Conservation (phyloP, 2,797 vertebrate genomes). For the Vireo griseus region DNA sequence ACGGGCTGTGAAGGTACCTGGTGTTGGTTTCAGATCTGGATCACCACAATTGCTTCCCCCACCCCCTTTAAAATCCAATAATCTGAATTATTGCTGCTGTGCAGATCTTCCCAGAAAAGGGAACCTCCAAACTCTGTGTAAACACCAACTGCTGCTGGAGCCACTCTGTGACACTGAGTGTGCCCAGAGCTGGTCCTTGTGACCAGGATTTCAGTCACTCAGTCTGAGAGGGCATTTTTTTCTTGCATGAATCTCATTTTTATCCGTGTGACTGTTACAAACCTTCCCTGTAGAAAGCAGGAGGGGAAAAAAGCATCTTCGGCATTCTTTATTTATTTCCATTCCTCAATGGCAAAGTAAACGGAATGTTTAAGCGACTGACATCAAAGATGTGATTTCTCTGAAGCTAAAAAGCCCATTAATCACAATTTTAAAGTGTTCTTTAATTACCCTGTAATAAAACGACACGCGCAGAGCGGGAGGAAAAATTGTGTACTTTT, state of each 20-base stretch:
- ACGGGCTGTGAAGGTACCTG: rapidly evolving
- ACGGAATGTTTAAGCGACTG: slow-evolving; percentile 42
- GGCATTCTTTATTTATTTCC: slow-evolving; percentile 25
- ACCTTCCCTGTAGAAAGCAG: neutral
- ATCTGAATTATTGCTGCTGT: neutral
- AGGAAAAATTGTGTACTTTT: neutral
- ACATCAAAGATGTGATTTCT: slow-evolving; percentile 63
- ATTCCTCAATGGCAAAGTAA: slow-evolving; percentile 48
- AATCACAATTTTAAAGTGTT: slow-evolving; percentile 56
- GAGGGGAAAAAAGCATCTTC: neutral
- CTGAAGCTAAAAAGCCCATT: slow-evolving; percentile 67
- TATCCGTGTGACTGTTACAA: neutral
- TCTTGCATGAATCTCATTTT: neutral
- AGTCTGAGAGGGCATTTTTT: rapidly evolving
- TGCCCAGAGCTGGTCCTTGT: neutral
- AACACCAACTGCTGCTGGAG: neutral
- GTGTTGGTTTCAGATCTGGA: neutral
- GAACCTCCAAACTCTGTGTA: neutral
- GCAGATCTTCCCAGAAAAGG: neutral
- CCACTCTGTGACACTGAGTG: neutral
- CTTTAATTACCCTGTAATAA: slow-evolving; percentile 64
- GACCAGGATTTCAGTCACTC: rapidly evolving
- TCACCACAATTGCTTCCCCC: neutral
- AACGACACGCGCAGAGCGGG: neutral
- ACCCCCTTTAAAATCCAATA: neutral